Evolutionary conservation across 2,888 invertebrate genomes (phyloP), one percentile per base, ranked within the genome.

Genomic region (Calameuta idolon): DNA sequence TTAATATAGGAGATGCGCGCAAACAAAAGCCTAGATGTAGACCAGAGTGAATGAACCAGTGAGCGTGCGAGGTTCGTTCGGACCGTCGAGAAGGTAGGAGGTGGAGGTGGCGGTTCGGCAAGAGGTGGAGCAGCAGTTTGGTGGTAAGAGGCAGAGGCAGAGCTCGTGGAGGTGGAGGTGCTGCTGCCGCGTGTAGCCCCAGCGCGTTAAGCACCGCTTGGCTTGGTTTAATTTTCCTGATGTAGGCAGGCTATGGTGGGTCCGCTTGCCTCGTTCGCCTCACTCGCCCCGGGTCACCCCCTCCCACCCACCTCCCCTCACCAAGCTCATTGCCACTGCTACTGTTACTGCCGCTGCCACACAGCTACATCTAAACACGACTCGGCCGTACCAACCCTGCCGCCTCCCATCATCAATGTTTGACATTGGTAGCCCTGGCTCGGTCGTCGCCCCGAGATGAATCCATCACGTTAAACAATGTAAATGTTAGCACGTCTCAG

Each of bases 161-260:
- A 68, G 69, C 76, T 77, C 68, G 69, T 77, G 75, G 79, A 77
- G 79, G 76, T 71, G 77, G 80, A 84, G 85, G 80, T 85, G 85
- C 83, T 84, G 76, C 23, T 15, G 74, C 78, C 76, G 79, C 79
- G 76, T 86, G 87, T 89, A 87, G 89, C 88, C 87, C 86, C 87
- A 88, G 86, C 89, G 87, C 85, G 90, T 91, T 91, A 91, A 90
- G 86, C 90, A 89, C 86, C 90, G 91, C 90, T 91, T 90, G 90
- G 90, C 89, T 91, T 91, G 91, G 88, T 91, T 91, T 91, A 91
- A 91, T 91, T 91, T 91, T 91, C 91, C 90, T 91, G 91, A 91
- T 91, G 91, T 91, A 91, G 90, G 89, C 90, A 87, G 87, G 85
- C 88, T 85, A 88, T 89, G 88, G 88, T 87, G 85, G 86, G 89